A percentile compares a stretch with the other conserved stretches of the same genome.
These are phyloP conservation scores for Maconellicoccus hirsutus DNA, from an alignment of 1,140 invertebrate species.

Conservation along the genomic window DNA sequence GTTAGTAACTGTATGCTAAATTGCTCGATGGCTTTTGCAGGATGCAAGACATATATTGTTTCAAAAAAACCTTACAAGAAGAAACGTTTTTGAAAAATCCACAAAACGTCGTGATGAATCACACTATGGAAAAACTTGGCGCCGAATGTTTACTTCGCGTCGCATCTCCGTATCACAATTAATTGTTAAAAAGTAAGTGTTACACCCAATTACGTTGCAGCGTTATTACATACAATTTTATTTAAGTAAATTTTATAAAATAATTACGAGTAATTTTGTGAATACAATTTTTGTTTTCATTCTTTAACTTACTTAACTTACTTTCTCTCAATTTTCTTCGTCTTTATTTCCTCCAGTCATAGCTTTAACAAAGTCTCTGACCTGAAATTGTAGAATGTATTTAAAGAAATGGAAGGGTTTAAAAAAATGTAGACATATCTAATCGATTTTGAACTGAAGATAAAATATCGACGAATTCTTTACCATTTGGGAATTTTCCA, in stretches of 20 bases:
- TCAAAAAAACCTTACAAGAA: neutral
- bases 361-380: neutral
- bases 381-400: neutral
- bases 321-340: neutral
- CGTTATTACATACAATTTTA: neutral
- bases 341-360: neutral
- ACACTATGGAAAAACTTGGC: neutral
- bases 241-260: neutral
- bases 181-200: neutral
- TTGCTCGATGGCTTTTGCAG: neutral
- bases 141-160: too few species aligned
- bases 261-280: neutral
- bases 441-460: neutral
- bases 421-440: too few species aligned
- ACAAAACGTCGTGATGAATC: neutral
- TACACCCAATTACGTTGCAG: neutral
- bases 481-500: neutral
- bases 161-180: too few species aligned
- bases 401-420: too few species aligned
- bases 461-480: neutral
- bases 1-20: neutral
- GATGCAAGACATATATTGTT: neutral
- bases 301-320: neutral
- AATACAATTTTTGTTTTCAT: neutral
- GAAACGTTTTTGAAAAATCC: neutral